Conservation (phyloP, 2,797 vertebrate genomes). For the Enteromius viviparus region DNA sequence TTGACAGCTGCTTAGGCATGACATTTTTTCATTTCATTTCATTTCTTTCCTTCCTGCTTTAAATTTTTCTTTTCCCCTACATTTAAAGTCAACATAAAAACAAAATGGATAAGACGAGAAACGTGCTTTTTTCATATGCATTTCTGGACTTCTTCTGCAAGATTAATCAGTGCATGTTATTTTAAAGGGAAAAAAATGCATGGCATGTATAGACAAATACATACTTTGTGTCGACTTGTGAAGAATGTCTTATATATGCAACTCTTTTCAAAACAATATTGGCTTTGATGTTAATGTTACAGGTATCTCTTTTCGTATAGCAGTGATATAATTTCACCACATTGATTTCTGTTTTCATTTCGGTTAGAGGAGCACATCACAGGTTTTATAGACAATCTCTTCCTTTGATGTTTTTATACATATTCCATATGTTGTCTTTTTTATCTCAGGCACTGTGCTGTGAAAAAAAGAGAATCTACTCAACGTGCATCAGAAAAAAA, state of each 20-base stretch:
- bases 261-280: slow-evolving; percentile 9
- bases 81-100: slow-evolving; percentile 27
- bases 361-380: slow-evolving; percentile 16
- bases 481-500: neutral
- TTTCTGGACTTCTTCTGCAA: neutral
- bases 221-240: neutral
- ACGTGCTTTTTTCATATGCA: neutral
- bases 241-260: slow-evolving; percentile 14
- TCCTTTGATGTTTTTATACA: slow-evolving; percentile 34
- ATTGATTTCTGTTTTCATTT: slow-evolving; percentile 29
- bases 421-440: slow-evolving; percentile 26
- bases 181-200: neutral
- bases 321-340: slow-evolving; percentile 19
- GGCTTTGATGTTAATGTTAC: slow-evolving; percentile 37
- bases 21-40: slow-evolving; percentile 12
- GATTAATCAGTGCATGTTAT: neutral
- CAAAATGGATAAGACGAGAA: neutral
- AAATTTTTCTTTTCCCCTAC: neutral
- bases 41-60: slow-evolving; percentile 4
- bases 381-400: slow-evolving; percentile 9
- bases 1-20: slow-evolving; percentile 24
- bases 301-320: slow-evolving; percentile 5
- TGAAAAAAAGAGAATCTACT: slow-evolving; percentile 12
- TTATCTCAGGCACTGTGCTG: slow-evolving; percentile 1
- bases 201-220: neutral